These are phyloP conservation scores for Halichoeres trimaculatus DNA, from an alignment of 2,113 vertebrate species.

Conservation along the genomic window DNA sequence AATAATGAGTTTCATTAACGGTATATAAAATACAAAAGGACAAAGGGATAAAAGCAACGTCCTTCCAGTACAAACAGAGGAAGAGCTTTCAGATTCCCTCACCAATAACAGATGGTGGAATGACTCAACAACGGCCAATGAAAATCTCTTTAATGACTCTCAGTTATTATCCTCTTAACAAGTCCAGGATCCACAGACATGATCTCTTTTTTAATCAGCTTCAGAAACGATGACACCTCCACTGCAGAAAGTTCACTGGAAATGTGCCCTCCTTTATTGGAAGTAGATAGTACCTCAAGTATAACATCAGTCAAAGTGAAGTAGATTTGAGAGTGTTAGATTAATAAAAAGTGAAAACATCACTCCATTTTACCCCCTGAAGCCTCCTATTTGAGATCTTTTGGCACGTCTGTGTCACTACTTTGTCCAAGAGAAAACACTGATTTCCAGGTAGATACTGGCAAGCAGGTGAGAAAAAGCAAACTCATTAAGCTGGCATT, in stretches of 20 bases:
- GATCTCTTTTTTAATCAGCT: slow-evolving; percentile 4
- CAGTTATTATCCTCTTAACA: slow-evolving; percentile 40
- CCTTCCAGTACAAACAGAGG: slow-evolving; percentile 10
- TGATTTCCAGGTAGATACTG: background rate
- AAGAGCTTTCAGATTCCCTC: slow-evolving; percentile 14
- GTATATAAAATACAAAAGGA: slow-evolving; percentile 15
- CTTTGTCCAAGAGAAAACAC: background rate
- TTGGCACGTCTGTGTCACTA: background rate
- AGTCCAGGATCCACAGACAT: slow-evolving; percentile 3
- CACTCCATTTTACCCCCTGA: background rate
- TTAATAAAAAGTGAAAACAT: background rate
- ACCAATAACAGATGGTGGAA: slow-evolving; percentile 43
- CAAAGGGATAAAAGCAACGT: background rate
- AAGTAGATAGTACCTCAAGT: background rate
- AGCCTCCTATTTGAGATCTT: background rate
- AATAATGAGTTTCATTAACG: background rate
- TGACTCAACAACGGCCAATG: slow-evolving; percentile 40
- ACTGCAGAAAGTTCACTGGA: background rate
- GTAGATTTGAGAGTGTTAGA: background rate
- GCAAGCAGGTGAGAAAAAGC: background rate
- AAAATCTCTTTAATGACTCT: slow-evolving; percentile 38
- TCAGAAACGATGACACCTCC: slow-evolving; percentile 4
- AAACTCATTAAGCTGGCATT: background rate
- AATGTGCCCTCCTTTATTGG: background rate
- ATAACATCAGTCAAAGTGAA: background rate